A percentile compares a stretch with the other conserved stretches of the same genome.
Evolutionary conservation across 2,888 invertebrate genomes (phyloP).

Genomic region (Chloromyia formosa): DNA sequence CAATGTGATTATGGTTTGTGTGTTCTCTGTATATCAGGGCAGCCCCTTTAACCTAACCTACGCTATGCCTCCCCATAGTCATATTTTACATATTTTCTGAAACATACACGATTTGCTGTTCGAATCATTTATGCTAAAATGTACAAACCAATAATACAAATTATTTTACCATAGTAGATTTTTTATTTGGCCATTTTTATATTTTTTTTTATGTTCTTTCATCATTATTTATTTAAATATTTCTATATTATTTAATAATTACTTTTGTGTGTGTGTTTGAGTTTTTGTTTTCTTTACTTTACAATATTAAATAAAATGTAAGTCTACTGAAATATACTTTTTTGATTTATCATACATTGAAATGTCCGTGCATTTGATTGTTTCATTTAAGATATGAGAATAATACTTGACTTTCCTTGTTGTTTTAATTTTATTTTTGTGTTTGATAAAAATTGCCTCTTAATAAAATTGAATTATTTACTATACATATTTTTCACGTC

Average conservation of each 20-base stretch:
- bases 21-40: too few species aligned
- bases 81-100: too few species aligned
- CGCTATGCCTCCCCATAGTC: too few species aligned
- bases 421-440: not conserved
- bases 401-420: not conserved
- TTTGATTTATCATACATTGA: constrained; percentile 15
- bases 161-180: not conserved
- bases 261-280: not conserved
- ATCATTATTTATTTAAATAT: constrained; percentile 13
- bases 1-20: too few species aligned
- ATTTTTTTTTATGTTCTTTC: constrained; percentile 1
- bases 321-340: not conserved
- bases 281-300: not conserved
- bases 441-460: constrained; percentile 2
- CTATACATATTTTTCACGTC: not conserved
- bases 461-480: not conserved
- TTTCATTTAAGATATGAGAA: constrained; percentile 6
- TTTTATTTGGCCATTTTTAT: constrained; percentile 5
- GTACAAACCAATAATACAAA: too few species aligned
- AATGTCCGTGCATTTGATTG: constrained; percentile 6
- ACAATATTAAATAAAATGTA: constrained; percentile 13
- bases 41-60: too few species aligned
- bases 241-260: not conserved
- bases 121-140: too few species aligned
- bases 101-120: too few species aligned